These are phyloP conservation scores for Alsophila aescularia DNA, from an alignment of 2,888 invertebrate genomes.

Conservation along the genomic window DNA sequence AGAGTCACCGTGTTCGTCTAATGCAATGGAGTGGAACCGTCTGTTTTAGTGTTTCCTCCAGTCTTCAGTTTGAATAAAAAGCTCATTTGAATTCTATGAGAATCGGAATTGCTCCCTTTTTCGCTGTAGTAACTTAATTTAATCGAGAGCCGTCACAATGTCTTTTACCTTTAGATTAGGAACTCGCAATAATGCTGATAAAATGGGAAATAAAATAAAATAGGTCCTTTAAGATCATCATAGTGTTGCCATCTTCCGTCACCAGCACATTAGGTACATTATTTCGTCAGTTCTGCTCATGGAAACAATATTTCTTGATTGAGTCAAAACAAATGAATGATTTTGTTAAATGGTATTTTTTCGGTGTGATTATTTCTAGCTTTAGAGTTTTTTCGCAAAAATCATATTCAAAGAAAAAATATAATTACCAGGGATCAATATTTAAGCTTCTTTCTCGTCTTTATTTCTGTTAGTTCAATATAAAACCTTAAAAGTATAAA, in stretches of 20 bases:
- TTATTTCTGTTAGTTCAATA: no score
- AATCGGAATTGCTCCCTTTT: conserved; percentile 81
- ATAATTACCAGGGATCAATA: no score
- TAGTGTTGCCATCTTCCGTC: background rate
- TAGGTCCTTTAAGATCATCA: conserved; percentile 8
- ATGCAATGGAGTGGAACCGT: conserved; percentile 63
- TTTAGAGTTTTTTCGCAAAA: no score
- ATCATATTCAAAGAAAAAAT: no score
- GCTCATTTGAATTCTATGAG: conserved; percentile 83
- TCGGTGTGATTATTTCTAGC: no score
- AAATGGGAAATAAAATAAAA: conserved; percentile 45
- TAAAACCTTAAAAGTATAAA: no score
- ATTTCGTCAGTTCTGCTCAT: no score
- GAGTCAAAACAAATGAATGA: no score
- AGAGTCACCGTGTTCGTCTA: conserved; percentile 55
- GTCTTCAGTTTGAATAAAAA: conserved; percentile 79
- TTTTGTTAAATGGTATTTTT: no score
- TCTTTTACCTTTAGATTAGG: conserved; percentile 73
- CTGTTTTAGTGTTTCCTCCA: conserved; percentile 73
- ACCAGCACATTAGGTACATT: no score
- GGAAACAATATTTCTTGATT: no score
- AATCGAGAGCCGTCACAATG: conserved; percentile 77
- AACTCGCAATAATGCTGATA: conserved; percentile 54
- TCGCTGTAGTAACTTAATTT: conserved; percentile 82
- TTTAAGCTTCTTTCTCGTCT: no score